A percentile compares a stretch with the other conserved stretches of the same genome.
Evolutionary conservation across 2,113 vertebrate genomes (phyloP).

Genomic region (Corythornis madagascariensis): DNA sequence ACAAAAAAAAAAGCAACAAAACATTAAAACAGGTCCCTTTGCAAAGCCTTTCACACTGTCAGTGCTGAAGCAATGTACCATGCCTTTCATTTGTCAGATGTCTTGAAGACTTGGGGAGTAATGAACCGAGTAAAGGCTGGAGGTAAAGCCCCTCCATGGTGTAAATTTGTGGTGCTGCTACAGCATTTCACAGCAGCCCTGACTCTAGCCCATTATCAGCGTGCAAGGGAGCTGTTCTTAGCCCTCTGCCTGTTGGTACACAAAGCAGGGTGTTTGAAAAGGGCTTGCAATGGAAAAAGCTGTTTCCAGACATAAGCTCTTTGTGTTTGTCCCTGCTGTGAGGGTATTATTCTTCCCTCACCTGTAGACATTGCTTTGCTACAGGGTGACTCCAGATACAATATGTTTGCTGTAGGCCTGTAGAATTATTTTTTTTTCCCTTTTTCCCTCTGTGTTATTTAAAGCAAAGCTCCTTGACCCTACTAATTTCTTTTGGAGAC

Average conservation of each 20-base stretch:
- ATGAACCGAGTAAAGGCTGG: not conserved
- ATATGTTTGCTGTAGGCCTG: not conserved
- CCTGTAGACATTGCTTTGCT: not conserved
- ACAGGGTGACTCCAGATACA: not conserved
- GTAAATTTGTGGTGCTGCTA: not conserved
- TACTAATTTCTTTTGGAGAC: not conserved
- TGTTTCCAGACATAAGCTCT: not conserved
- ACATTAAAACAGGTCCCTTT: not conserved
- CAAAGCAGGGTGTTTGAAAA: not conserved
- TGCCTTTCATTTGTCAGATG: not conserved
- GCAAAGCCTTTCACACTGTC: not conserved
- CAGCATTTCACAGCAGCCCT: not conserved
- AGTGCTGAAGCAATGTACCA: not conserved
- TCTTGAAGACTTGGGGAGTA: not conserved
- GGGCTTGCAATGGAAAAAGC: not conserved
- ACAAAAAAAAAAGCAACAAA: not conserved
- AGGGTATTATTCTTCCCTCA: not conserved
- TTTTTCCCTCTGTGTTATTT: not conserved
- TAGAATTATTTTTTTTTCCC: not conserved
- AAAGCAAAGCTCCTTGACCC: not conserved
- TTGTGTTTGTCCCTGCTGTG: not conserved
- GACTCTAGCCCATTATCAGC: accelerated
- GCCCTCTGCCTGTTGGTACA: too few relatives aligned
- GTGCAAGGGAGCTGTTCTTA: not conserved
- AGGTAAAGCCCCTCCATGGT: not conserved